Percentiles rank a stretch among this genome's conserved stretches.
Conservation (phyloP, 2,888 invertebrate species). For the Chloroclysta siterata region DNA sequence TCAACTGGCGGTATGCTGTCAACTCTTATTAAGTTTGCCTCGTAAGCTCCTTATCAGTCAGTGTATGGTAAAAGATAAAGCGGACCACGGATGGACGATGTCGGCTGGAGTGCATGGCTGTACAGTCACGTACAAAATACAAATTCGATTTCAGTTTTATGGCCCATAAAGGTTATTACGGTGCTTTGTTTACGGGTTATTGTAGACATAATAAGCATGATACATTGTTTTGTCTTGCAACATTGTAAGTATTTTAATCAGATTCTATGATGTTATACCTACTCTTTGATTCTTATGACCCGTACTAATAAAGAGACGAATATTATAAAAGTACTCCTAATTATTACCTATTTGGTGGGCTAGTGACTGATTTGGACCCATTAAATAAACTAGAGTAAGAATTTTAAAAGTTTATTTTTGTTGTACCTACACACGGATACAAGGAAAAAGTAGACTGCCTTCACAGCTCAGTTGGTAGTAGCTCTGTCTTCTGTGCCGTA, state of each 20-base stretch:
- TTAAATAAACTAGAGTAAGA: no score
- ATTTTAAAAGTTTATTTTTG: no score
- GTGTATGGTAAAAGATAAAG: conserved; percentile 80
- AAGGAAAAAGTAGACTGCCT: no score
- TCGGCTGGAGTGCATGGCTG: conserved; percentile 65
- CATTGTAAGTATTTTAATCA: conserved; percentile 35
- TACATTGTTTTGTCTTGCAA: conserved; percentile 37
- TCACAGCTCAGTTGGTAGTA: no score
- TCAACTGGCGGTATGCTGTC: conserved; percentile 58
- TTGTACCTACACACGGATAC: no score
- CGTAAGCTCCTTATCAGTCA: conserved; percentile 81
- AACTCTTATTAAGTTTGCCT: conserved; percentile 76
- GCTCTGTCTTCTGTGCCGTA: no score
- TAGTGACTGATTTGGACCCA: no score
- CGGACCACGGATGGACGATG: conserved; percentile 70
- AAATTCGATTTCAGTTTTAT: conserved; percentile 43
- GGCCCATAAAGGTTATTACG: conserved; percentile 37
- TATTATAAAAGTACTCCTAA: no score
- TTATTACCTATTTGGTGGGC: no score
- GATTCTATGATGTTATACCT: conserved; percentile 12
- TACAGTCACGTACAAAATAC: conserved; percentile 62
- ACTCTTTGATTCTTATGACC: no score
- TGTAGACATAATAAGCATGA: conserved; percentile 33
- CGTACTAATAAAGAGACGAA: no score
- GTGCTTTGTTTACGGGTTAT: conserved; percentile 30